Conservation (phyloP, 1,140 invertebrate genomes). For the Batillaria attramentaria region DNA sequence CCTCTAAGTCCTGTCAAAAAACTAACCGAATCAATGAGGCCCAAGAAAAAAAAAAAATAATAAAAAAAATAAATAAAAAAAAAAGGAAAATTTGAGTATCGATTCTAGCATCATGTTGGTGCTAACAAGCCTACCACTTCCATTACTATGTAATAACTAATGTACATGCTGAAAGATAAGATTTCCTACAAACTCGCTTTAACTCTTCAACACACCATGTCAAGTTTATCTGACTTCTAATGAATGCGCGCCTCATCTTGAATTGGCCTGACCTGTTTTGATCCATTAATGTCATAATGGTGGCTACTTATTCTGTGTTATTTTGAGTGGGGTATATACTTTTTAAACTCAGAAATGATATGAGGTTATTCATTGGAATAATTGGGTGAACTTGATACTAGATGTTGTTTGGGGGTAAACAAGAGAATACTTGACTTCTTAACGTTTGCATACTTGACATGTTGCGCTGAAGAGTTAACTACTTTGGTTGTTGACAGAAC, state of each 20-base stretch:
- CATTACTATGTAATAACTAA: too few species aligned
- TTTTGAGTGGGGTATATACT: too few species aligned
- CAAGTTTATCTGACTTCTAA: too few species aligned
- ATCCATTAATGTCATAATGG: too few species aligned
- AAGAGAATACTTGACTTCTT: neutral
- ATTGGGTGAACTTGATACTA: neutral
- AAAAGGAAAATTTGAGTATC: neutral
- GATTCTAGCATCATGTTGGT: neutral
- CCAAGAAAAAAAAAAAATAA: neutral
- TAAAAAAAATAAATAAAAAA: neutral
- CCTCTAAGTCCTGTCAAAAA: too few species aligned
- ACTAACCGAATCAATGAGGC: neutral
- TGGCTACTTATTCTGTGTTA: too few species aligned
- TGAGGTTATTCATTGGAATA: neutral
- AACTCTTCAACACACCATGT: too few species aligned
- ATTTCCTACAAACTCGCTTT: too few species aligned
- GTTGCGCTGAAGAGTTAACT: neutral
- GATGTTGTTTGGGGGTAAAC: neutral
- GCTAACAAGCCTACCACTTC: too few species aligned
- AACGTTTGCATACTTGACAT: neutral
- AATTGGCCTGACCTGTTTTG: too few species aligned
- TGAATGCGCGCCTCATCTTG: too few species aligned
- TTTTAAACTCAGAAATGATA: neutral
- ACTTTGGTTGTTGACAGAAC: conserved; percentile 10
- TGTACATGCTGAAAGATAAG: too few species aligned